Conservation (phyloP, 2,797 vertebrate species). For the Microctenopoma lineatum region DNA sequence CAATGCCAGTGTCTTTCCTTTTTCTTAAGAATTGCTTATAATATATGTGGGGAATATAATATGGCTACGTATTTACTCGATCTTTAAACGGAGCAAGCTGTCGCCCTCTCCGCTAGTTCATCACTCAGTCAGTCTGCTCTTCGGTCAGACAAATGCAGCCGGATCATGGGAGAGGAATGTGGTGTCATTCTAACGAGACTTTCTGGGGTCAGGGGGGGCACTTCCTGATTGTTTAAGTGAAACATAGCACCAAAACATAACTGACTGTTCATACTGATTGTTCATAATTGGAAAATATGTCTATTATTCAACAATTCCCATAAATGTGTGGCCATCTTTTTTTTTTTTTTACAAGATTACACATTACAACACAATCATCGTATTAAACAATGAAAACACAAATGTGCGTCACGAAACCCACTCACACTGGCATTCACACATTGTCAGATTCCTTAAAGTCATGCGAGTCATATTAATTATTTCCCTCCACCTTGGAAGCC, state of each 20-base stretch:
- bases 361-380: not conserved
- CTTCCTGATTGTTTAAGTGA: conserved; percentile 59
- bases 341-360: not conserved
- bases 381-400: conserved; percentile 1
- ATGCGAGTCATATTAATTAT: conserved; percentile 22
- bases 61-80: too few species aligned
- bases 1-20: too few species aligned
- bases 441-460: conserved; percentile 28
- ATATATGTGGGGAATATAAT: too few species aligned
- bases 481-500: conserved; percentile 22
- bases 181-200: conserved; percentile 35
- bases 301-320: not conserved
- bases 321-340: not conserved
- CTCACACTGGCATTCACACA: conserved; percentile 11
- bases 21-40: too few species aligned
- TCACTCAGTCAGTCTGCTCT: conserved; percentile 24
- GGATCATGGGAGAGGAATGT: conserved; percentile 68
- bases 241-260: conserved; percentile 16
- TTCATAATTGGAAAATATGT: not conserved
- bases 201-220: conserved; percentile 47
- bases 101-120: not conserved
- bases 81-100: not conserved
- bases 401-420: conserved; percentile 27
- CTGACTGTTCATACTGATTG: not conserved
- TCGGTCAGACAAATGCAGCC: conserved; percentile 25